Conservation (phyloP, 2,888 invertebrate genomes). For the Harmothoe impar region DNA sequence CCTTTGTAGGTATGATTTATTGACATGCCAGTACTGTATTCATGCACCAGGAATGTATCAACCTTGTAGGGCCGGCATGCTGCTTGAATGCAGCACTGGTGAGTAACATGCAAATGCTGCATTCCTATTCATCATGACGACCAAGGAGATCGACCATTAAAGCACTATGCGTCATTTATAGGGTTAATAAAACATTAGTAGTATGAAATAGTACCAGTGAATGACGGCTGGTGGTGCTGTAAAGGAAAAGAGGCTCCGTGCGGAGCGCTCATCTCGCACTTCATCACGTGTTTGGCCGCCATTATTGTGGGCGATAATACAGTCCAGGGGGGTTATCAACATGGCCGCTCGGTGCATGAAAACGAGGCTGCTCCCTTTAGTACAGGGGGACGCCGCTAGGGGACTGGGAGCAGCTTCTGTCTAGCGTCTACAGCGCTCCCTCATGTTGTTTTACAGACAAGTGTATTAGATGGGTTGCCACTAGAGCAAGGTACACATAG, state of each 20-base stretch:
- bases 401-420: no score
- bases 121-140: background rate
- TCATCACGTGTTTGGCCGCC: constrained; percentile 19
- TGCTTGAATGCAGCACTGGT: no score
- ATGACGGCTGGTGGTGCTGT: background rate
- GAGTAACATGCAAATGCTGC: background rate
- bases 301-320: constrained; percentile 17
- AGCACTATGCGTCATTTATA: background rate
- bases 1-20: no score
- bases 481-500: no score
- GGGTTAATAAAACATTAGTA: background rate
- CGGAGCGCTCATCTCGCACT: background rate
- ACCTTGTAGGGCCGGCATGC: no score
- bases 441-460: no score
- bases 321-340: background rate
- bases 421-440: no score
- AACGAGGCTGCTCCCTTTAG: no score
- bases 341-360: background rate
- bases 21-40: no score
- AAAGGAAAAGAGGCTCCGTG: background rate
- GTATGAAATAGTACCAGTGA: background rate
- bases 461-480: no score
- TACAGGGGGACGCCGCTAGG: no score
- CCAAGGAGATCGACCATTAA: background rate
- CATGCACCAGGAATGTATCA: no score